Percentiles rank a stretch among this genome's conserved stretches.
phyloP scores from a whole-genome alignment of 1,140 invertebrate genomes.

The Periplaneta americana region DNA sequence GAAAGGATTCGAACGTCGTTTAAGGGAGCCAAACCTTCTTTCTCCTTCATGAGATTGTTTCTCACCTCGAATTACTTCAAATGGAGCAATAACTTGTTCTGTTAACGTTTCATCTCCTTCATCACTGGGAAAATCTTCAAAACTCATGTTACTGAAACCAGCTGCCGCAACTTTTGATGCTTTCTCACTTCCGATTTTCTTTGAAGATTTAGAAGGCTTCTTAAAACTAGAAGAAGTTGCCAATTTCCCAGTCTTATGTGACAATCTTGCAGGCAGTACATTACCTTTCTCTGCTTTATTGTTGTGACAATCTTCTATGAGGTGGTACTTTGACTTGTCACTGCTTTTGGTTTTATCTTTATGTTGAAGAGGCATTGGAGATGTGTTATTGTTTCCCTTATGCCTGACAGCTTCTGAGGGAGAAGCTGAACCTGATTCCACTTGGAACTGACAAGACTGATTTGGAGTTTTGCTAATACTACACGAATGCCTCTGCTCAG shows the following conservation, averaged over 20 bases:
- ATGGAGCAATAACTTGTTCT: slow-evolving; percentile 34
- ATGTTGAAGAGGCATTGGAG: slow-evolving; percentile 28
- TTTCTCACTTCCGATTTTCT: slow-evolving; percentile 5
- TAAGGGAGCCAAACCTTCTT: slow-evolving; percentile 55
- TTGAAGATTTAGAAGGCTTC: not conserved
- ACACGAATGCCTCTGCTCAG: not conserved
- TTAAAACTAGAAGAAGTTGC: not conserved
- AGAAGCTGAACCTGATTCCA: slow-evolving; percentile 27
- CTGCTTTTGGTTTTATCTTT: slow-evolving; percentile 43
- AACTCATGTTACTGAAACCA: slow-evolving; percentile 74
- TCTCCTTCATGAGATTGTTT: slow-evolving; percentile 44
- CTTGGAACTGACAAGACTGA: slow-evolving; percentile 9
- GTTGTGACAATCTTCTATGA: slow-evolving; percentile 36
- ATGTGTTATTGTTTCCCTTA: slow-evolving; percentile 18
- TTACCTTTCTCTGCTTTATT: not conserved
- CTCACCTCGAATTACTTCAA: slow-evolving; percentile 54
- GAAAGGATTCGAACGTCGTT: slow-evolving; percentile 61
- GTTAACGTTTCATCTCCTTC: slow-evolving; percentile 36
- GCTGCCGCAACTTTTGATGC: slow-evolving; percentile 33
- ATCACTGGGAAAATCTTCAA: slow-evolving; percentile 69
- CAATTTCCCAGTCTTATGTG: slow-evolving; percentile 5
- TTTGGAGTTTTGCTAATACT: not conserved
- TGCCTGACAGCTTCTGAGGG: slow-evolving; percentile 20
- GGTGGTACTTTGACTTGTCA: slow-evolving; percentile 44
- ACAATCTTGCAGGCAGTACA: not conserved